Conservation (phyloP, 1,140 invertebrate genomes). For the Sinonovacula constricta region DNA sequence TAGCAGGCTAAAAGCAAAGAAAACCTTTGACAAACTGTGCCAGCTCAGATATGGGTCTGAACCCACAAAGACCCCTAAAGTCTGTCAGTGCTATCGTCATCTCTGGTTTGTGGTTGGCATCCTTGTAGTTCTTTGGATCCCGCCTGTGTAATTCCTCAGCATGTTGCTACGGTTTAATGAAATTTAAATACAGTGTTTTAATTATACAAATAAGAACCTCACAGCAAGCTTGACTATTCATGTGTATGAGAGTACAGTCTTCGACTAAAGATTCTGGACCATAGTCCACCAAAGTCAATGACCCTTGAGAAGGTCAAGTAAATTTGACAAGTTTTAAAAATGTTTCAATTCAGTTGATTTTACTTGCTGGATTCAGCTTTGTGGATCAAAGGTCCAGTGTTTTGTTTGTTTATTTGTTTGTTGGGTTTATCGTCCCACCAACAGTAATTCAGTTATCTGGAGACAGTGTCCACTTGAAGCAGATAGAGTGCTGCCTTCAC, state of each 20-base stretch:
- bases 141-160: conserved; percentile 88
- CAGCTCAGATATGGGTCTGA: conserved; percentile 91
- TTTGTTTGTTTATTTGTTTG: too few species aligned
- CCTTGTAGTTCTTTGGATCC: conserved; percentile 94
- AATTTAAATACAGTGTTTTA: conserved; percentile 15
- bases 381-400: too few species aligned
- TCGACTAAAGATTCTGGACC: not conserved
- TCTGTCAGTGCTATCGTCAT: conserved; percentile 95
- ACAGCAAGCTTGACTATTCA: not conserved
- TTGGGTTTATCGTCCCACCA: too few species aligned
- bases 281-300: too few species aligned
- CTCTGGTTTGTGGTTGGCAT: conserved; percentile 99
- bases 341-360: too few species aligned
- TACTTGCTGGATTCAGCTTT: too few species aligned
- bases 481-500: too few species aligned
- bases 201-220: not conserved
- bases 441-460: too few species aligned
- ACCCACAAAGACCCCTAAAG: conserved; percentile 97
- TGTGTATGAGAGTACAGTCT: not conserved
- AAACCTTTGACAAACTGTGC: conserved; percentile 85
- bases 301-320: too few species aligned
- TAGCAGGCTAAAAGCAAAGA: too few species aligned
- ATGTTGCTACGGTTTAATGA: conserved; percentile 82
- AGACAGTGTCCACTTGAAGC: too few species aligned
- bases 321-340: too few species aligned